Base-by-base conservation (phyloP, 2,113 vertebrate species). In the Ondatra zibethicus region DNA sequence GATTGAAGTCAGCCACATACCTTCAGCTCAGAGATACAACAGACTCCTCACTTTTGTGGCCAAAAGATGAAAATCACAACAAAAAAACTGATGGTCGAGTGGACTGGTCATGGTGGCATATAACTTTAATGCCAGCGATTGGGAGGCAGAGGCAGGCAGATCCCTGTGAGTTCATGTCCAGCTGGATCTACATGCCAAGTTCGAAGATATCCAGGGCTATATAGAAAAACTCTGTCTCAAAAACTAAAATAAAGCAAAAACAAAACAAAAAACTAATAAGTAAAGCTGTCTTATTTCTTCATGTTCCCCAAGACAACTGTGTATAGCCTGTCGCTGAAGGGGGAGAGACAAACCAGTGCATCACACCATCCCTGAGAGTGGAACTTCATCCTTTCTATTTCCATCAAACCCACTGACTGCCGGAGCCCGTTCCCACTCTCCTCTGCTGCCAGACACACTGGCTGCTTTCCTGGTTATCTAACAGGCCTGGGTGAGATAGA, bases 271-370 rank as follows among this genome's bases (percentile, higher is more conserved):
- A 58, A 7, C 0, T 1, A 58, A 58, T 29, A 84, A 63, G 31
- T 17, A 42, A 45, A 84, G 13, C 14, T 84, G 9, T 81, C 78
- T 92, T 19, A 95, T 98, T 97, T 95, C 25, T 94, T 88, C 97
- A 95, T 29, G 3, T 36, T 97, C 85, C 91, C 70, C 25, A 55
- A 89, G 89, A 96, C 19, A 96, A 75, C 90, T 96, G 89, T 94
- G 97, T 96, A 70, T 92, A 96, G 95, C 91, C 10, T 95, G 76
- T 73, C 96, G 97, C 96, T 93, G 97, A 95, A 82, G 86, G 84
- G 97, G 97, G 95, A 97, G 95, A 96, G 77, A 97, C 94, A 98
- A 98, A 98, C 98, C 91, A 94, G 72, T 95, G 89, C 91, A 92
- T 76, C 95, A 95, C 91, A 96, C 91, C 97, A 97, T 91, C 92